Evolutionary conservation across 2,888 invertebrate genomes (phyloP), one percentile per base, ranked within the genome.

Genomic region (Lasioglossum leucozonium): DNA sequence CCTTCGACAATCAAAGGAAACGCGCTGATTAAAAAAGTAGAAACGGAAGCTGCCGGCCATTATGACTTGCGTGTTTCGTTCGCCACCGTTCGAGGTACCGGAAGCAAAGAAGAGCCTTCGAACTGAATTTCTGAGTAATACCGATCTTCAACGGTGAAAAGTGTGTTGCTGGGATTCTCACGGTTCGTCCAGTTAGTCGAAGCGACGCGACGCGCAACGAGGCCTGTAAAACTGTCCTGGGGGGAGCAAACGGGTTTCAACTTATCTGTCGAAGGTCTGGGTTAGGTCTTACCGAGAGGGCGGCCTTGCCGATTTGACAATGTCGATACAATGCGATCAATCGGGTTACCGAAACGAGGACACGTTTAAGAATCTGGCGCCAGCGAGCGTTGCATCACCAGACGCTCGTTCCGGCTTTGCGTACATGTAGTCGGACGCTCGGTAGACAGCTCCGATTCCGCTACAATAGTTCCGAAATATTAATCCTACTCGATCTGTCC

Each of bases 251-350:
- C 77, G 75, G 51, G 79, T 78, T 82, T 76, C 74, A 62, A 79
- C 26, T 85, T 90, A 89, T 87, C 82, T 81, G 34, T 3, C 81
- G 82, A 91, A 89, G 86, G 86, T 88, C 81, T 84, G 77, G 83
- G 83, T 84, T 84, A 84, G 76, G 73, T 81, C 81, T 85, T 44
- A 72, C 58, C 34, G 77, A 85, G 79, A 84, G 71, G 84, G 18
- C 76, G 81, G 82, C 88, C 90, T 90, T 87, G 85, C 40, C 34
- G 73, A 88, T 91, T 90, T 84, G 88, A 86, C 88, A 86, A 88
- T 87, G 78, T 84, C 81, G 77, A 74, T 69, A 76, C 62, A 26
- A 88, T 55, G 42, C 72, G 75, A 86, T 79, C 81, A 72, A 69
- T 74, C 69, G 55, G 55, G 55, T 76, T 79, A 62, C 55, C 44